Evolutionary conservation across 1,140 invertebrate genomes (phyloP), one percentile per base, ranked within the genome.

Genomic region (Metopolophium dirhodum): DNA sequence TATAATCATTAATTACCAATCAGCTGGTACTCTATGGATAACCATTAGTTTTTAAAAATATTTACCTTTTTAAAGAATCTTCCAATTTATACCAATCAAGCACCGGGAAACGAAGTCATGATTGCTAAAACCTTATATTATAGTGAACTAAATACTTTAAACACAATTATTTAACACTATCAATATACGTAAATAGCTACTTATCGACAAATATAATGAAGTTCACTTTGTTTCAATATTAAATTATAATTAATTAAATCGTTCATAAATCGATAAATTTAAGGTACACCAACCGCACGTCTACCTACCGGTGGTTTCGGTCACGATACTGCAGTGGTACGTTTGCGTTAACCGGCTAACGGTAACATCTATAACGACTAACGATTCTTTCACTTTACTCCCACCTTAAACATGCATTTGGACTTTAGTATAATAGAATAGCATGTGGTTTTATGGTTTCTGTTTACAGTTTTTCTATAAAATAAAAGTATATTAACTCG

Each of bases 311-410:
- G 88, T 41, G 51, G 88, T 90, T 57, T 41, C 54, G 88, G 9
- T 61, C 51, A 14, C 35, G 88, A 61, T 57, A 90, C 88, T 90
- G 54, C 61, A 41, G 35, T 26, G 20, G 37, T 54, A 57, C 51
- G 88, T 57, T 61, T 47, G 18, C 22, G 88, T 90, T 90, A 57
- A 90, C 88, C 88, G 51, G 51, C 88, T 90, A 90, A 90, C 88
- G 88, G 88, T 90, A 57, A 90, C 49, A 41, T 41, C 35, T 30
- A 77, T 77, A 61, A 41, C 88, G 35, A 61, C 85, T 86, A 61
- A 90, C 88, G 49, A 89, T 89, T 90, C 88, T 90, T 90, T 90
- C 88, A 90, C 88, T 90, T 90, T 61, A 18, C 51, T 23, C 51
- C 88, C 88, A 77, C 18, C 23, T 41, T 41, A 54, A 26, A 57